phyloP scores from a whole-genome alignment of 1,140 invertebrate species.

The Rhagoletis zephyria region DNA sequence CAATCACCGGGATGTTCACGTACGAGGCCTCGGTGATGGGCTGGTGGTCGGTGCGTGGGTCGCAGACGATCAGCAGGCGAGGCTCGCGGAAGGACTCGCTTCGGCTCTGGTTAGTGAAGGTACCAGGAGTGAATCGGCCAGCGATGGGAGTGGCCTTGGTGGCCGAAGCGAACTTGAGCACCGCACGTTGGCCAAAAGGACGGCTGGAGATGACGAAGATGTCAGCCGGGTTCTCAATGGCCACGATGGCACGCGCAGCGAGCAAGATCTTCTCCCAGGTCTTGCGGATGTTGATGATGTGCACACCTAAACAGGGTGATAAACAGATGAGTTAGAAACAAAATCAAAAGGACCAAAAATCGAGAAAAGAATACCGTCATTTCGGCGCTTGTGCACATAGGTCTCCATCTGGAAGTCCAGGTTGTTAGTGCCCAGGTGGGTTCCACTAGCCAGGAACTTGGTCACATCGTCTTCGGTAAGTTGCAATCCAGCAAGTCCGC shows the following conservation, averaged over 20 bases:
- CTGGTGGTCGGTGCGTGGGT: slow-evolving; percentile 96
- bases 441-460: slow-evolving; percentile 95
- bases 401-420: slow-evolving; percentile 89
- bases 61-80: slow-evolving; percentile 94
- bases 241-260: slow-evolving; percentile 96
- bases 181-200: slow-evolving; percentile 95
- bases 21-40: slow-evolving; percentile 99
- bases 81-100: slow-evolving; percentile 99
- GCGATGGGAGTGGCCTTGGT: slow-evolving; percentile 98
- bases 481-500: slow-evolving; percentile 87
- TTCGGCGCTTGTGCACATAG: slow-evolving; percentile 95
- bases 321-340: too few relatives aligned
- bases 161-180: slow-evolving; percentile 98
- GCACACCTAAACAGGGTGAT: too few relatives aligned
- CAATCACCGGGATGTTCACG: slow-evolving; percentile 99
- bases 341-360: too few relatives aligned
- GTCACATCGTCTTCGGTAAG: slow-evolving; percentile 97
- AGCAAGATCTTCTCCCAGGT: slow-evolving; percentile 98
- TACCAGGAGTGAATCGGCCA: slow-evolving; percentile 98
- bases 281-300: slow-evolving; percentile 95
- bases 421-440: slow-evolving; percentile 95
- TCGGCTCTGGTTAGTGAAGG: slow-evolving; percentile 93
- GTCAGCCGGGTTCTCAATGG: slow-evolving; percentile 97
- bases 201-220: slow-evolving; percentile 97
- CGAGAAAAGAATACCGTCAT: slow-evolving; percentile 94